Conservation (phyloP, 2,888 invertebrate genomes). For the Drosophila subquinaria region DNA sequence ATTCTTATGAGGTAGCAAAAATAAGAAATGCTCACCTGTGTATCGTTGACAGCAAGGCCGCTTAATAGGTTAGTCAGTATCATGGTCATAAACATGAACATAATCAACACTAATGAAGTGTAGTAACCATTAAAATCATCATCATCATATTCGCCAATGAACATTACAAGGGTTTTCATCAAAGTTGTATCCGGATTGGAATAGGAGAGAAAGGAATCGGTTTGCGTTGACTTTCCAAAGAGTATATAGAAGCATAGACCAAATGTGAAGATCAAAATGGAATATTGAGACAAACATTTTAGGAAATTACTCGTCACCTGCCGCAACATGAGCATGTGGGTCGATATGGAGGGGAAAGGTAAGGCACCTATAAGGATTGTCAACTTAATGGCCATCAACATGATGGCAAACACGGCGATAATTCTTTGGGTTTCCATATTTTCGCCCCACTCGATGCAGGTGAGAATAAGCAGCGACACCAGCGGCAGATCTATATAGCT, state of each 20-base stretch:
- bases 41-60: slow-evolving; percentile 93
- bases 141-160: slow-evolving; percentile 93
- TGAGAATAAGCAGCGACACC: slow-evolving; percentile 88
- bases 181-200: slow-evolving; percentile 87
- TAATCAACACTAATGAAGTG: slow-evolving; percentile 90
- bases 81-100: slow-evolving; percentile 93
- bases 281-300: slow-evolving; percentile 91
- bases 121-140: slow-evolving; percentile 90
- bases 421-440: slow-evolving; percentile 87
- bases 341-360: slow-evolving; percentile 89
- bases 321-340: slow-evolving; percentile 92
- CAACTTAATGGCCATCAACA: slow-evolving; percentile 91
- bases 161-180: slow-evolving; percentile 93
- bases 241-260: slow-evolving; percentile 92
- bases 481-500: slow-evolving; percentile 91
- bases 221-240: slow-evolving; percentile 87
- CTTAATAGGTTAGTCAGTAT: slow-evolving; percentile 92
- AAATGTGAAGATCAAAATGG: slow-evolving; percentile 92
- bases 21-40: slow-evolving; percentile 86
- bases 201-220: slow-evolving; percentile 87
- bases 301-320: slow-evolving; percentile 92
- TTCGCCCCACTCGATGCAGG: slow-evolving; percentile 87
- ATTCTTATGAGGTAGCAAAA: no score
- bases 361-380: slow-evolving; percentile 91
- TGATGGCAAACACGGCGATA: slow-evolving; percentile 90